Conservation (phyloP, 1,140 invertebrate species). For the Lasioglossum baleicum region DNA sequence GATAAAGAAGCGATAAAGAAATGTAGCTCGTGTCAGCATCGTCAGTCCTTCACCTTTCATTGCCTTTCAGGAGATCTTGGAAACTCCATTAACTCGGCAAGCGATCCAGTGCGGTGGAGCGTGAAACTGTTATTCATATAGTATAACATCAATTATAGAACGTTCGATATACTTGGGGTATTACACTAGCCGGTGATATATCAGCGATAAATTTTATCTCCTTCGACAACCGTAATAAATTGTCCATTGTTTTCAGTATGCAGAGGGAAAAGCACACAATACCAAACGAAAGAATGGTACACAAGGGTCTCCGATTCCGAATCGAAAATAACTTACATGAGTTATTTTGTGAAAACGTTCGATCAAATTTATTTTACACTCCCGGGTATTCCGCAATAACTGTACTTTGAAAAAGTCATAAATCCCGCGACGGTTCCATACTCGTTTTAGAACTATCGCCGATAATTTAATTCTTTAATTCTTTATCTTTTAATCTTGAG, state of each 20-base stretch:
- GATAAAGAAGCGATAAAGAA: constrained; percentile 62
- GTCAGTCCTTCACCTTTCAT: constrained; percentile 58
- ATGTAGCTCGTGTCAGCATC: constrained; percentile 62
- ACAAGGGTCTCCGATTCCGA: not conserved
- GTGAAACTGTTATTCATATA: constrained; percentile 40
- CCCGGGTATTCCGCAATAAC: not conserved
- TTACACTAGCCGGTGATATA: not conserved
- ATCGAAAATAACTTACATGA: constrained; percentile 6
- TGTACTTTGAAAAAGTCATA: not conserved
- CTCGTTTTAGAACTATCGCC: no score
- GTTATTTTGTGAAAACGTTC: not conserved
- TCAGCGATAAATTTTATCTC: not conserved
- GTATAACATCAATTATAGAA: constrained; percentile 22
- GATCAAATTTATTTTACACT: not conserved
- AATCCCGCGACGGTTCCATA: no score
- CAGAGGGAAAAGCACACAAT: not conserved
- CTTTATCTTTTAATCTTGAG: no score
- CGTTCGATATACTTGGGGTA: not conserved
- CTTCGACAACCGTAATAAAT: constrained; percentile 35
- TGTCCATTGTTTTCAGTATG: constrained; percentile 17
- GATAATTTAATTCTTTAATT: no score
- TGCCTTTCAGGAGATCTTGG: constrained; percentile 52
- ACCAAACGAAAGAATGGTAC: not conserved
- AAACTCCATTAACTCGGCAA: constrained; percentile 56
- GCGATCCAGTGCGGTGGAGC: constrained; percentile 23